These are phyloP conservation scores for Eupithecia insigniata DNA, from an alignment of 2,888 invertebrate genomes.

Conservation along the genomic window DNA sequence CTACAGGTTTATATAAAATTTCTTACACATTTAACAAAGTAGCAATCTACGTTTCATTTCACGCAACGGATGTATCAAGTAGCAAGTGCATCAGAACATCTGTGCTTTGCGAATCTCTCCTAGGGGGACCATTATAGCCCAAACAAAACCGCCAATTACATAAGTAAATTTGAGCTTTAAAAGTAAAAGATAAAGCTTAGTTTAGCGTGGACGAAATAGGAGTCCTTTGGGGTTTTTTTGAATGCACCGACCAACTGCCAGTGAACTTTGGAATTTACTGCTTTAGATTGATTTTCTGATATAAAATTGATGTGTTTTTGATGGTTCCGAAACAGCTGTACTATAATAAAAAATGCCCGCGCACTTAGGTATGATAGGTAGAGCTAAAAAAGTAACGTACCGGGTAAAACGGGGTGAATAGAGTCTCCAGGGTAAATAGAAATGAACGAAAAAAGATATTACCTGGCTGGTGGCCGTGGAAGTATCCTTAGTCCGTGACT, in stretches of 20 bases:
- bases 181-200: neutral
- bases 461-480: too few relatives aligned
- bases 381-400: neutral
- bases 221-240: constrained; percentile 32
- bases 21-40: constrained; percentile 18
- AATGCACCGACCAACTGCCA: constrained; percentile 31
- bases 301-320: constrained; percentile 17
- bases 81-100: constrained; percentile 53
- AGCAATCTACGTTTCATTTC: constrained; percentile 29
- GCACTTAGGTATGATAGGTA: neutral
- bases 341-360: neutral
- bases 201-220: constrained; percentile 13
- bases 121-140: constrained; percentile 46
- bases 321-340: constrained; percentile 16
- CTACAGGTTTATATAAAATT: neutral
- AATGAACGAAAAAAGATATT: too few relatives aligned
- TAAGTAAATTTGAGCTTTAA: constrained; percentile 30
- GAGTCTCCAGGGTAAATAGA: too few relatives aligned
- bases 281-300: constrained; percentile 19
- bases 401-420: too few relatives aligned
- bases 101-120: constrained; percentile 50
- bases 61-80: constrained; percentile 40
- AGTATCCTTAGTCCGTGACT: too few relatives aligned
- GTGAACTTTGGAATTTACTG: constrained; percentile 28
- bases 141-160: constrained; percentile 29